A percentile compares a stretch with the other conserved stretches of the same genome.
Evolutionary conservation across 2,888 invertebrate genomes (phyloP).

Genomic region (Microctonus hyperodae): DNA sequence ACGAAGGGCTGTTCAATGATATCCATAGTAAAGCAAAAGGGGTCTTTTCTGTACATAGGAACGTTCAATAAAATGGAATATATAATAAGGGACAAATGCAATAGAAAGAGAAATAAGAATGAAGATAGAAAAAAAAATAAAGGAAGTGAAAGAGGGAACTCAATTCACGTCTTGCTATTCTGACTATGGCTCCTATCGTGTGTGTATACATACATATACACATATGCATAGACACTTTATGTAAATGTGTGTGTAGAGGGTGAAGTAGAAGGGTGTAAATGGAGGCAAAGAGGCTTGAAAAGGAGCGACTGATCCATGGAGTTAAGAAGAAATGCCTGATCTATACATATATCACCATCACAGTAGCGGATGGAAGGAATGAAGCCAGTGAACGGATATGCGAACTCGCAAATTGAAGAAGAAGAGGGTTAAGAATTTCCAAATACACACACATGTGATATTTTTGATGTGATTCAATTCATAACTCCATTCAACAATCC

Average conservation of each 20-base stretch:
- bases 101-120: slow-evolving; percentile 47
- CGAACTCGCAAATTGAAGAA: slow-evolving; percentile 5
- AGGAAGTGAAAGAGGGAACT: slow-evolving; percentile 10
- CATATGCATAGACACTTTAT: neutral
- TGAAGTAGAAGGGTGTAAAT: neutral
- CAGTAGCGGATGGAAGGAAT: slow-evolving; percentile 10
- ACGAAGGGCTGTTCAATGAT: slow-evolving; percentile 32
- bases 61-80: slow-evolving; percentile 59
- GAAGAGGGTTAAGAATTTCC: neutral
- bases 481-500: too few relatives aligned
- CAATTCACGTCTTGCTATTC: neutral
- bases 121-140: slow-evolving; percentile 7
- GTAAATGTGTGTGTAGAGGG: neutral
- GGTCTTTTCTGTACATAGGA: slow-evolving; percentile 37
- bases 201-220: neutral
- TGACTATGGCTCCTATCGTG: neutral
- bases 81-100: slow-evolving; percentile 58
- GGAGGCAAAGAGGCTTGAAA: neutral
- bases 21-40: slow-evolving; percentile 12
- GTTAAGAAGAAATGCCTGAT: slow-evolving; percentile 1
- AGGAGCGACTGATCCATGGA: slow-evolving; percentile 10
- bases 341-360: neutral
- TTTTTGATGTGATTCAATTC: too few relatives aligned
- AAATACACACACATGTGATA: too few relatives aligned
- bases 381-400: slow-evolving; percentile 21